phyloP scores from a whole-genome alignment of 1,140 invertebrate species.

The Lepidurus packardi region DNA sequence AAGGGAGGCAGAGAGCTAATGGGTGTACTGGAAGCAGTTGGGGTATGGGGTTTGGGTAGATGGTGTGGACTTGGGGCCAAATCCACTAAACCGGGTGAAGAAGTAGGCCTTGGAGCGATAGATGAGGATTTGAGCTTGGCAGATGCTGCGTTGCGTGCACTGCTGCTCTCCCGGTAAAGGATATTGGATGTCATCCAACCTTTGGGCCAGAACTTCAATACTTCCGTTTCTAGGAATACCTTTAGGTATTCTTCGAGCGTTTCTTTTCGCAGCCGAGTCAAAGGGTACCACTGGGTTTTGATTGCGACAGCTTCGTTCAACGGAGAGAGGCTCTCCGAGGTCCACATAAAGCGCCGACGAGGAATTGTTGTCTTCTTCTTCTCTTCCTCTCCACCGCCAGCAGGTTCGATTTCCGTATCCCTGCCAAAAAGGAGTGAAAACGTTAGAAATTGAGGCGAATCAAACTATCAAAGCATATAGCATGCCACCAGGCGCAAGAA shows the following conservation, averaged over 20 bases:
- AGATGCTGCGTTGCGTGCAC: not conserved
- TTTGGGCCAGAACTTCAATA: slow-evolving; percentile 53
- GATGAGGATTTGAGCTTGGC: not conserved
- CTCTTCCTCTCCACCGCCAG: slow-evolving; percentile 35
- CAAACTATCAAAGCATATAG: not conserved
- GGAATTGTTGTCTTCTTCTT: slow-evolving; percentile 31
- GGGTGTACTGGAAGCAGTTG: not conserved
- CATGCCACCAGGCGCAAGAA: slow-evolving; percentile 19
- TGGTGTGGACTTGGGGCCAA: not conserved
- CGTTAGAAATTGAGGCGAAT: not conserved
- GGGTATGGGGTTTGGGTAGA: not conserved
- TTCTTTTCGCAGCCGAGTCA: slow-evolving; percentile 50
- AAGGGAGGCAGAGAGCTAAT: not conserved
- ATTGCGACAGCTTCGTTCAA: slow-evolving; percentile 47
- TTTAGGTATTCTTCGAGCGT: slow-evolving; percentile 52
- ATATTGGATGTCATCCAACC: slow-evolving; percentile 50
- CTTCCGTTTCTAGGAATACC: slow-evolving; percentile 50
- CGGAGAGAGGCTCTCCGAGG: slow-evolving; percentile 40
- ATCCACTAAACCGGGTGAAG: not conserved
- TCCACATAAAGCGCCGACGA: slow-evolving; percentile 33
- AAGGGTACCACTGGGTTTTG: slow-evolving; percentile 46
- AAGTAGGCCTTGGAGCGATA: not conserved
- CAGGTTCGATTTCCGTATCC: slow-evolving; percentile 33
- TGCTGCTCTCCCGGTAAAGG: slow-evolving; percentile 30
- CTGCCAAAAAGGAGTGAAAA: not conserved